Percentiles rank a stretch among this genome's conserved stretches.
Evolutionary conservation across 2,888 invertebrate species (phyloP).

Genomic region (Ganaspis brasiliensis): DNA sequence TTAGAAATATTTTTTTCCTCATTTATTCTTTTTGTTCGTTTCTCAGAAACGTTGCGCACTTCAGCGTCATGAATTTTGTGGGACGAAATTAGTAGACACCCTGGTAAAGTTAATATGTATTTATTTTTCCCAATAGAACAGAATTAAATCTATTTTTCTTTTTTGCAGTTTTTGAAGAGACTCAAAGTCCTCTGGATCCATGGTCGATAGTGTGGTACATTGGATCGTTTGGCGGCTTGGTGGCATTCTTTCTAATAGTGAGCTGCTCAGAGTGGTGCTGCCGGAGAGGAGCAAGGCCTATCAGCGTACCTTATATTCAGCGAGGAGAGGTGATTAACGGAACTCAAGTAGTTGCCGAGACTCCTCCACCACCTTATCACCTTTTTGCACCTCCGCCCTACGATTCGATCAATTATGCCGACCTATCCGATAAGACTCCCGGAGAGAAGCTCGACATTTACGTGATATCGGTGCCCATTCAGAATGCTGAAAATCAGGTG

Average conservation of each 20-base stretch:
- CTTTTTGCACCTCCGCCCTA: constrained; percentile 83
- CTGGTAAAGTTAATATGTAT: too few species aligned
- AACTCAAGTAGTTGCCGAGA: constrained; percentile 71
- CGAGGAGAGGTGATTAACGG: constrained; percentile 64
- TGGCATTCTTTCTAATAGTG: constrained; percentile 83
- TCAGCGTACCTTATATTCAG: constrained; percentile 72
- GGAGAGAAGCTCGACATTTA: constrained; percentile 80
- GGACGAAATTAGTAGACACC: too few species aligned
- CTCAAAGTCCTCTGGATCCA: constrained; percentile 79
- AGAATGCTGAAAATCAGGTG: constrained; percentile 72
- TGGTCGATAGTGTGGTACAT: constrained; percentile 84
- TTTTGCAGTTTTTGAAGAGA: constrained; percentile 65
- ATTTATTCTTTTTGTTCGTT: too few species aligned
- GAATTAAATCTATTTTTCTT: constrained; percentile 17
- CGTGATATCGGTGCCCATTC: constrained; percentile 81
- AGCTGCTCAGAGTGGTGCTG: constrained; percentile 84
- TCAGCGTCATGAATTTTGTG: too few species aligned
- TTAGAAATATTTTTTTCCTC: too few species aligned
- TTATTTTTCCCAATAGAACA: too few species aligned
- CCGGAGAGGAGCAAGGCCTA: constrained; percentile 77
- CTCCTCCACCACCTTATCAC: constrained; percentile 83
- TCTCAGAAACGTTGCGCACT: too few species aligned
- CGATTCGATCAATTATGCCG: constrained; percentile 80
- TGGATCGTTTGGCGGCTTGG: constrained; percentile 83
- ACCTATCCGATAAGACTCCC: constrained; percentile 78